Evolutionary conservation across 2,113 vertebrate species (phyloP), one percentile per base, ranked within the genome.

Genomic region (Smithornis capensis): DNA sequence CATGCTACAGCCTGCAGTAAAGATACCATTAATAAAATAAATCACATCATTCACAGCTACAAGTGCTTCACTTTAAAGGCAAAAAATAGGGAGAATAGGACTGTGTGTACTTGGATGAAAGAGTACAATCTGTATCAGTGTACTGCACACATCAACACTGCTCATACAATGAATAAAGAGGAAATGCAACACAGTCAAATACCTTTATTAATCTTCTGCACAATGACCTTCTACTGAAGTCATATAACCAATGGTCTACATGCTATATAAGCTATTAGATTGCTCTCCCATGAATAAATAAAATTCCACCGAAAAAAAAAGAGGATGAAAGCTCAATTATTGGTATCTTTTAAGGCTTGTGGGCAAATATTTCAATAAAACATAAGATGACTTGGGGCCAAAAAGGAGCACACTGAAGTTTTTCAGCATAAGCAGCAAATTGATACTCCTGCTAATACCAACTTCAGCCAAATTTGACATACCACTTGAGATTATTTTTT

Each of bases 41-140:
- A 97, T 94, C 82, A 74, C 94, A 91, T 86, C 93, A 91, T 97
- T 97, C 94, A 97, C 87, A 87, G 70, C 78, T 76, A 59, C 89
- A 82, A 96, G 91, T 70, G 87, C 67, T 52, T 90, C 75, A 59
- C 93, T 95, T 97, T 91, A 95, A 97, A 94, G 76, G 84, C 78
- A 94, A 80, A 91, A 89, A 90, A 68, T 22, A 90, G 84, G 78
- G 84, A 97, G 93, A 96, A 92, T 92, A 94, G 89, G 59, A 96
- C 95, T 97, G 91, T 96, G 94, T 97, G 91, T 94, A 80, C 84
- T 77, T 94, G 82, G 67, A 92, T 95, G 95, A 97, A 95, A 94
- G 84, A 88, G 96, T 96, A 95, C 96, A 95, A 83, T 95, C 94
- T 92, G 95, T 97, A 94, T 95, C 96, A 97, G 95, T 93, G 95